Evolutionary conservation across 2,113 vertebrate genomes (phyloP), one percentile per base, ranked within the genome.

Genomic region (Cephalopholis sonnerati): DNA sequence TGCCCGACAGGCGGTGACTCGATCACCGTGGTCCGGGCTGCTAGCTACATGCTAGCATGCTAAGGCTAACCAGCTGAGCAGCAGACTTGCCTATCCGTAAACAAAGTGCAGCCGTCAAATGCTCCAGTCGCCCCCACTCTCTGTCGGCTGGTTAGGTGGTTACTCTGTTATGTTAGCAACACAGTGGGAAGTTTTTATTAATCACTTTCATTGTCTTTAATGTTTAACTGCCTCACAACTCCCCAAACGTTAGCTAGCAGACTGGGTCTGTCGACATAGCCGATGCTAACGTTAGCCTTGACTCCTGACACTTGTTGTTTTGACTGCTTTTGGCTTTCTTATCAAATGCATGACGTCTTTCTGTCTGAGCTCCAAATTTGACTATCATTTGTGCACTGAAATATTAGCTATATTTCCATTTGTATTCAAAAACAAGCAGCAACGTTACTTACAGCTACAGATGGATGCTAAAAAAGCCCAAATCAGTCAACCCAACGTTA

Each of bases 281-380:
- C 24, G 46, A 75, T 5, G 91, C 88, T 91, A 89, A 65, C 74
- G 20, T 83, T 91, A 88, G 77, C 79, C 5, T 8, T 71, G 51
- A 17, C 58, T 82, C 62, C 10, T 85, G 88, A 90, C 92, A 92
- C 89, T 94, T 93, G 89, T 92, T 92, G 93, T 93, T 88, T 92
- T 83, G 29, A 3, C 25, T 61, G 20, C 3, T 79, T 84, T 39
- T 48, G 17, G 25, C 9, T 77, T 71, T 71, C 67, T 4, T 17
- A 11, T 50, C 4, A 68, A 57, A 58, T 25, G 10, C 61, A 53
- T 27, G n/a, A 20, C 18, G 2, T 80, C 0, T 44, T n/a, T 64
- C 17, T 18, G 22, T 18, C 15, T 10, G 15, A 18, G 13, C 25
- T 69, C 3, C 64, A 13, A 27, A 25, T 61, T 1, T 16, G 4